Conservation (phyloP, 1,140 invertebrate species). For the Bombus difficillimus region DNA sequence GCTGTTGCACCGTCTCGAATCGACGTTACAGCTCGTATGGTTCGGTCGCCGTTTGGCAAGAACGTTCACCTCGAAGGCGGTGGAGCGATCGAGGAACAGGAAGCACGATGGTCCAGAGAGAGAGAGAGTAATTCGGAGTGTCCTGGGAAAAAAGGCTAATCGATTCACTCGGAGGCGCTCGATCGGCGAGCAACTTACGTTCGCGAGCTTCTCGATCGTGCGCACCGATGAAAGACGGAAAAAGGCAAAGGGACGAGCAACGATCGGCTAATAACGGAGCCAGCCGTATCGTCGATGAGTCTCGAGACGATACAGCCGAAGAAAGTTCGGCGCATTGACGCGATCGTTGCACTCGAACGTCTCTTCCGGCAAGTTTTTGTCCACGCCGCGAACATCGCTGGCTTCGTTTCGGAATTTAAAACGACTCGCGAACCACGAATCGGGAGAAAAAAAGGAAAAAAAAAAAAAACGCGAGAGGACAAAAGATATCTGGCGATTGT, state of each 20-base stretch:
- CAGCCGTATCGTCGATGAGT: slow-evolving; percentile 25
- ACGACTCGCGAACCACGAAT: not conserved
- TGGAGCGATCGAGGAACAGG: slow-evolving; percentile 3
- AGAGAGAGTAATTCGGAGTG: no score
- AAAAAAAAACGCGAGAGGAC: not conserved
- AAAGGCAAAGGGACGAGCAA: not conserved
- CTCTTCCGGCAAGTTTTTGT: slow-evolving; percentile 39
- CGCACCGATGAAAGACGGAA: not conserved
- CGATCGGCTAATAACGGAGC: slow-evolving; percentile 1
- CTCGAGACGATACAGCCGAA: slow-evolving; percentile 13
- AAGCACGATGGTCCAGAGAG: not conserved
- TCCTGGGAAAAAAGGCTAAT: not conserved
- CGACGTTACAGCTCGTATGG: not conserved
- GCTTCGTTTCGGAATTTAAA: slow-evolving; percentile 46
- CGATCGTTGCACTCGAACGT: not conserved
- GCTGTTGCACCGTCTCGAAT: not conserved
- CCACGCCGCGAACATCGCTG: not conserved
- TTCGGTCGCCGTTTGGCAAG: not conserved
- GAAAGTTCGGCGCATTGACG: not conserved
- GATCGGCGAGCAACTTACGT: slow-evolving; percentile 6
- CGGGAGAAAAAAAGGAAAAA: slow-evolving; percentile 10
- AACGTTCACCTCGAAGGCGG: not conserved
- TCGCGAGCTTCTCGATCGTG: not conserved
- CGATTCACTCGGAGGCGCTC: not conserved
- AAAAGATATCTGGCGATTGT: slow-evolving; percentile 43